phyloP scores from a whole-genome alignment of 2,888 invertebrate species.

The Emmelina monodactyla region DNA sequence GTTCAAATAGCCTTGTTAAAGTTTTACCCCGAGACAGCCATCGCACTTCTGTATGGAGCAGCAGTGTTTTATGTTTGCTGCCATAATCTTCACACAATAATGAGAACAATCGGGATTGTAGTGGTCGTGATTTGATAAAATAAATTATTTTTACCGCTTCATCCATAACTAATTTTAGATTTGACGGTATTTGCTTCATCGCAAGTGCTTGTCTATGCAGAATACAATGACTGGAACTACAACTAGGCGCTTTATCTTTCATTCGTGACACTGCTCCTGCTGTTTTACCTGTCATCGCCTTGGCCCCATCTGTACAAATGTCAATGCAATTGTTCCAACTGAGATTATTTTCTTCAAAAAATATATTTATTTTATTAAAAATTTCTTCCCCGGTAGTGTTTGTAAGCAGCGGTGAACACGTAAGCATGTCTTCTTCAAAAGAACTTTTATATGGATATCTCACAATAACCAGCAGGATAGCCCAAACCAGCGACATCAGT shows the following conservation, averaged over 20 bases:
- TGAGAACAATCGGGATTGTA: constrained; percentile 14
- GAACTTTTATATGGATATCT: constrained; percentile 22
- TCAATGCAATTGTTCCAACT: constrained; percentile 17
- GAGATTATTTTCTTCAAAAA: constrained; percentile 15
- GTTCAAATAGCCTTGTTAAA: constrained; percentile 15
- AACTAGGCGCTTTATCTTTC: constrained; percentile 20
- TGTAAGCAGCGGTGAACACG: constrained; percentile 19
- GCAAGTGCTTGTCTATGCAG: constrained; percentile 17
- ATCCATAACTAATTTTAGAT: constrained; percentile 15
- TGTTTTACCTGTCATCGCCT: constrained; percentile 19
- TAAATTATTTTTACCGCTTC: constrained; percentile 9
- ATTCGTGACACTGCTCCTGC: constrained; percentile 15
- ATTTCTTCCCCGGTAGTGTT: constrained; percentile 19
- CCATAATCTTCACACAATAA: constrained; percentile 8
- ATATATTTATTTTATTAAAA: constrained; percentile 19
- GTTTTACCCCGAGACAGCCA: constrained; percentile 13
- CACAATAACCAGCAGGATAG: constrained; percentile 23
- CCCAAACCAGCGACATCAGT: constrained; percentile 18
- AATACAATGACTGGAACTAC: constrained; percentile 19
- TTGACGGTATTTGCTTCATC: constrained; percentile 16
- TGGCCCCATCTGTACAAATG: constrained; percentile 17
- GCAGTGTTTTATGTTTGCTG: constrained; percentile 7
- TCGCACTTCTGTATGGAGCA: constrained; percentile 14
- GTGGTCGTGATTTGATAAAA: constrained; percentile 15
- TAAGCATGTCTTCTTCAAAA: constrained; percentile 21